Percentiles rank a stretch among this genome's conserved stretches.
Evolutionary conservation across 2,113 vertebrate species (phyloP).

Genomic region (Melospiza melodia): DNA sequence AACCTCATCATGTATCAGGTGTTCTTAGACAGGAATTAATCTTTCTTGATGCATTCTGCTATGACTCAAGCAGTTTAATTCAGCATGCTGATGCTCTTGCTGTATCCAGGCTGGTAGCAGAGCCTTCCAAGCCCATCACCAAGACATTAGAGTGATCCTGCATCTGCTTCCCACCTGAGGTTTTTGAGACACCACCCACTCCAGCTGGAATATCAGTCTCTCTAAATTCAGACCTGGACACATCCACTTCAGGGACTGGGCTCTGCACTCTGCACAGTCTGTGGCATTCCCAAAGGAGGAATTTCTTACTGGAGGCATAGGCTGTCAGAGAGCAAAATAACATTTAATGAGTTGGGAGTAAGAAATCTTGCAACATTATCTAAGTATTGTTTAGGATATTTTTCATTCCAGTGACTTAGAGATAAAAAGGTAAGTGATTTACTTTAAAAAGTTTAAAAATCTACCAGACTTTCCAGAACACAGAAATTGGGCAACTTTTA

Average conservation of each 20-base stretch:
- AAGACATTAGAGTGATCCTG: not conserved
- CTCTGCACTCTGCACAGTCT: not conserved
- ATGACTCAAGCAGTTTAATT: not conserved
- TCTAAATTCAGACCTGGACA: not conserved
- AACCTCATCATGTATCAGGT: not conserved
- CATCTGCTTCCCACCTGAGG: constrained; percentile 1
- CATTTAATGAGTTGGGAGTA: not conserved
- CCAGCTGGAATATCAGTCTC: not conserved
- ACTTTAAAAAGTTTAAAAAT: not conserved
- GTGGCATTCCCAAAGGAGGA: not conserved
- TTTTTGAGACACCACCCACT: not conserved
- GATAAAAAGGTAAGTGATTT: not conserved
- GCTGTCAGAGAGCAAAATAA: not conserved
- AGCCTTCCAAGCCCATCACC: not conserved
- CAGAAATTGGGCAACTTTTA: not conserved
- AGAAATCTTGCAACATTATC: not conserved
- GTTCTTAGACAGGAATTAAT: not conserved
- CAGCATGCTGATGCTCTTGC: not conserved
- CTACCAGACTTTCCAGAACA: not conserved
- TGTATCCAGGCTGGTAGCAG: not conserved
- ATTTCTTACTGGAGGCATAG: not conserved
- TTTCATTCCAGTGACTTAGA: not conserved
- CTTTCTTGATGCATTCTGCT: not conserved
- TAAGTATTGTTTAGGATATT: not conserved
- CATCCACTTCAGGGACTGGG: not conserved